Base-by-base conservation (phyloP, 2,113 vertebrate species). In the Nycticorax nycticorax region DNA sequence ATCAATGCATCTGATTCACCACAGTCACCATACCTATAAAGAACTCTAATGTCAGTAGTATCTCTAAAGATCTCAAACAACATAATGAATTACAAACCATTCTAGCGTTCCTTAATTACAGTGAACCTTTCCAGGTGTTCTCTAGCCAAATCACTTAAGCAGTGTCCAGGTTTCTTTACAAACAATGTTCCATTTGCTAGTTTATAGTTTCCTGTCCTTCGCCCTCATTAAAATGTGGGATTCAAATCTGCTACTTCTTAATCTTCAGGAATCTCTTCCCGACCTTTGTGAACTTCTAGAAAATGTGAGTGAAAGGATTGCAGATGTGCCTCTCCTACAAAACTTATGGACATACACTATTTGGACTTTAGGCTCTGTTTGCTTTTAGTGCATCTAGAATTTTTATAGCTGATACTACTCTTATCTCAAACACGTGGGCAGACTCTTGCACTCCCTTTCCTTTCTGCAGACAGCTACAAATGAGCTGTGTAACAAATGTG, bases 391-490 rank as follows among this genome's bases (percentile, higher is more conserved):
- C 60, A 57, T 39, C 47, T 79, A 84, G 72, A 80, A 62, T 69
- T 96, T 89, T 94, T 96, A 83, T 21, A 85, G 82, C 69, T 94
- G 35, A 88, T 78, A 75, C 45, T 94, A 80, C 79, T 85, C 77
- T 93, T 96, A 93, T 89, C 79, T 96, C 41, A 48, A 66, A 67
- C 85, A 85, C 19, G 55, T 82, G 88, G 56, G 83, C 59, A 95
- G 72, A 85, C 33, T 83, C 85, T 81, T 50, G 74, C 76, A 80
- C 89, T 88, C 89, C 85, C 71, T 86, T 83, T 95, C 62, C 68
- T 95, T 90, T 95, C 87, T 93, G 69, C 73, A 96, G 97, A 92
- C 62, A 92, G 77, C 72, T 89, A 94, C 84, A 97, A 97, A 96
- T 66, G 83, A 98, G 89, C 86, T 88, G 95, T 86, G 94, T 88